Conservation (phyloP, 2,113 vertebrate genomes). For the Centrocercus urophasianus region DNA sequence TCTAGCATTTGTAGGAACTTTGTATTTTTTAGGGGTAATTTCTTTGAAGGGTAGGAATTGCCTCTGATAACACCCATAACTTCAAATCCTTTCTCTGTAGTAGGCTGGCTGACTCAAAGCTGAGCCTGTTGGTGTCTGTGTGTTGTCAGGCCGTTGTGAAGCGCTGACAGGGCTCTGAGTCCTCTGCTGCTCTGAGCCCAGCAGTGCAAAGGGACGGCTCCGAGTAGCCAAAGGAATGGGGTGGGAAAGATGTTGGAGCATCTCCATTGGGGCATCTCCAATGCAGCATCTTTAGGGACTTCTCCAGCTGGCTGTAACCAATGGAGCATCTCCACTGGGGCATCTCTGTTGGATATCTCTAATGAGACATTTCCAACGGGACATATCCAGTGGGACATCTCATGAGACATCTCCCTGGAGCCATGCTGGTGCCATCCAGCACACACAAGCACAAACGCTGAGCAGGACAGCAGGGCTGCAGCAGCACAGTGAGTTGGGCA, state of each 20-base stretch:
- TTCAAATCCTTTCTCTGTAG: background rate
- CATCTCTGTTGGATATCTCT: background rate
- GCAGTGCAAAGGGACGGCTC: background rate
- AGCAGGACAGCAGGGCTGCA: background rate
- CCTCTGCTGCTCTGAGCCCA: background rate
- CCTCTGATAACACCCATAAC: background rate
- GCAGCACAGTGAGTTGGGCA: background rate
- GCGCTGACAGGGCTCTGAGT: background rate
- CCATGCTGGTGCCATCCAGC: background rate
- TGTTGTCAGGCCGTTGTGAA: background rate
- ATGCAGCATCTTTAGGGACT: background rate
- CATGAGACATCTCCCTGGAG: background rate
- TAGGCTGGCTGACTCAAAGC: background rate
- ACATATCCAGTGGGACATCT: background rate
- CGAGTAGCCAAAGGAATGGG: accelerated
- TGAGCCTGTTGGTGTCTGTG: background rate
- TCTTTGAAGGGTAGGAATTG: background rate
- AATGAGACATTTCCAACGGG: background rate
- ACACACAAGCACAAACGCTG: background rate
- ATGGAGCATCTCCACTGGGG: background rate
- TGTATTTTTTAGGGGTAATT: background rate
- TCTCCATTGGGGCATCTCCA: background rate
- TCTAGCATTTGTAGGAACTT: background rate
- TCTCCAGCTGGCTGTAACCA: background rate
- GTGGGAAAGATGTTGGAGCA: accelerated